Base-by-base conservation (phyloP, 2,797 vertebrate genomes). In the Mormyrops attenuatus region DNA sequence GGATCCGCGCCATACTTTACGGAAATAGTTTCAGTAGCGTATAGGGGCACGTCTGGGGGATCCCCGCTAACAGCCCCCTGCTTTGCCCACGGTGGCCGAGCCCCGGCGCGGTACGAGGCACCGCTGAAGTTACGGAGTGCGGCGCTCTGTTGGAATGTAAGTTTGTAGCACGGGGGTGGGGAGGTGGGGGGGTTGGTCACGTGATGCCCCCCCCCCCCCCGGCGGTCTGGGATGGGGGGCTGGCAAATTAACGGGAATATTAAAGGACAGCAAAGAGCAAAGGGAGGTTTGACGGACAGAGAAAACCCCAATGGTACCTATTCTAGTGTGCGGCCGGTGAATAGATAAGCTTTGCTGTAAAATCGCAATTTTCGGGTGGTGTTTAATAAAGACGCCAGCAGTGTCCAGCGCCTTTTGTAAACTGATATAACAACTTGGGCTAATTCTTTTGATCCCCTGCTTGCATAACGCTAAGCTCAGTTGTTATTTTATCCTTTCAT, bases 91-190 rank as follows among this genome's bases (percentile, higher is more conserved):
- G 8, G 22, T 34, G 26, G 63, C 63, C 63, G 63, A 69, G 63
- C 63, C 63, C 26, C 63, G 63, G 26, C 22, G 63, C 63, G 63
- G 41, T 22, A 82, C 77, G 17, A 41, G 77, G 47, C 94, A 95
- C 94, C 93, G 95, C 94, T 94, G 91, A 94, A 93, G 92, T 90
- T 94, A 92, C 92, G 91, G 95, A 94, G 94, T 93, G 94, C 93
- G 95, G 94, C 95, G 95, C 96, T 94, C 93, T 97, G 95, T 73
- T 95, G 97, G 97, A 97, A 97, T 97, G 96, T 85, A 89, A 91
- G 95, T 94, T 95, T 93, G 94, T 95, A 94, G 94, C 95, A 94
- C 89, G 88, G 89, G 93, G 92, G 94, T 89, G 89, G 89, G n/a
- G n/a, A n/a, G 93, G 92, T 97, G 20, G 55, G 55, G 55, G n/a